Base-by-base conservation (phyloP, 2,888 invertebrate genomes). In the Ectemnius lituratus region DNA sequence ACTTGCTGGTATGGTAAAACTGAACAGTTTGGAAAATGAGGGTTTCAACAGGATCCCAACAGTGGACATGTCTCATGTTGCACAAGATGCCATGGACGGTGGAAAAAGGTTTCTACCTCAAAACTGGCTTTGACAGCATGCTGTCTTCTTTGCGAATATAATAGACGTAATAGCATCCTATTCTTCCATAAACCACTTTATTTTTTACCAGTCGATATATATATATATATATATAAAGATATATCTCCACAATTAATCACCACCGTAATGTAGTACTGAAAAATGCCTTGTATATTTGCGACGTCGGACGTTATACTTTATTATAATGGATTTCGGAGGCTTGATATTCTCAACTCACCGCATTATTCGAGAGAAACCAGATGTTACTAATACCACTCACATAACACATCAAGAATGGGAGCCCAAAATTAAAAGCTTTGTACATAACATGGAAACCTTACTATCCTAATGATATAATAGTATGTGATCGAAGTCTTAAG, bases 1-100 rank as follows among this genome's bases (percentile, higher is more conserved):
- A 73, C 92, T 95, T 86, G 93, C 94, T 89, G 95, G 95, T 89
- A 94, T 94, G 94, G 95, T 95, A 77, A 95, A 94, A 86, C 92
- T 94, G 85, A 94, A 94, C 89, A 94, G 94, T 91, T 94, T 94
- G 61, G 95, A 95, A 81, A 88, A 84, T 81, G 88, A 90, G 62
- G 87, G 83, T 83, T 89, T 90, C 83, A 87, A 87, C 79, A 87
- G 87, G 73, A 84, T 88, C 69, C 85, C 88, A 28, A 80, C 85
- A 62, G 79, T 84, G 71, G 89, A 90, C 74, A 80, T 83, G 70
- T 77, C 86, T 69, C 88, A 85, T 74, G 79, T 84, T 79, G 69
- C 88, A 77, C 89, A 87, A 79, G 90, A 91, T 83, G 80, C 82
- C 74, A 81, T 83, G 66, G 90, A 91, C 85, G 78, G 80, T 78